Conservation (phyloP, 1,140 invertebrate genomes). For the Rhopalosiphum maidis region DNA sequence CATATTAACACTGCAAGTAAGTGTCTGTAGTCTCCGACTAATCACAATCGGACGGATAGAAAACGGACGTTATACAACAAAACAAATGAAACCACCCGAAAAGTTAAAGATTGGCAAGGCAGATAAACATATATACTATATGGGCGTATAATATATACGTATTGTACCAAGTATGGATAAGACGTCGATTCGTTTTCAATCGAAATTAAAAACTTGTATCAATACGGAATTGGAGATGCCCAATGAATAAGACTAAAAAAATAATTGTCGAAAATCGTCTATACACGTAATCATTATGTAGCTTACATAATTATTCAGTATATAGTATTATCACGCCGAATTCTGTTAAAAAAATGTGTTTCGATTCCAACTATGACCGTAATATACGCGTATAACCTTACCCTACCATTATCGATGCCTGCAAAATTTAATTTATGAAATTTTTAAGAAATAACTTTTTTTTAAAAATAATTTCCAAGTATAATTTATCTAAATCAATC, state of each 20-base stretch:
- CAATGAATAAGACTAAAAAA: not conserved
- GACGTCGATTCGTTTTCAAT: not conserved
- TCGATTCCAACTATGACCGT: not conserved
- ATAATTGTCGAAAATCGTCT: not conserved
- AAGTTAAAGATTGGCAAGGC: not conserved
- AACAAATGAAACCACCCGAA: not conserved
- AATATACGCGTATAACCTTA: not conserved
- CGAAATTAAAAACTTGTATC: not conserved
- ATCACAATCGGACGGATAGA: not conserved
- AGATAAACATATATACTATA: not conserved
- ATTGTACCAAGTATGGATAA: not conserved
- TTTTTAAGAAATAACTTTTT: not conserved
- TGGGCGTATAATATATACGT: not conserved
- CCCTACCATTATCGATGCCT: not conserved
- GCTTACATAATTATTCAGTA: not conserved
- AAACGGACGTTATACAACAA: not conserved
- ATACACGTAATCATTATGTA: not conserved
- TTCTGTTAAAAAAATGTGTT: not conserved
- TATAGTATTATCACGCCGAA: not conserved
- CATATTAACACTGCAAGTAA: not conserved
- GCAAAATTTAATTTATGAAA: not conserved
- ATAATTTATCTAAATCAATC: not conserved
- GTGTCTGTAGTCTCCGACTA: not conserved
- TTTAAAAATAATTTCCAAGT: too few species aligned
- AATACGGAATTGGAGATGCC: not conserved